phyloP scores from a whole-genome alignment of 2,113 vertebrate genomes.

The Leptosomus discolor region DNA sequence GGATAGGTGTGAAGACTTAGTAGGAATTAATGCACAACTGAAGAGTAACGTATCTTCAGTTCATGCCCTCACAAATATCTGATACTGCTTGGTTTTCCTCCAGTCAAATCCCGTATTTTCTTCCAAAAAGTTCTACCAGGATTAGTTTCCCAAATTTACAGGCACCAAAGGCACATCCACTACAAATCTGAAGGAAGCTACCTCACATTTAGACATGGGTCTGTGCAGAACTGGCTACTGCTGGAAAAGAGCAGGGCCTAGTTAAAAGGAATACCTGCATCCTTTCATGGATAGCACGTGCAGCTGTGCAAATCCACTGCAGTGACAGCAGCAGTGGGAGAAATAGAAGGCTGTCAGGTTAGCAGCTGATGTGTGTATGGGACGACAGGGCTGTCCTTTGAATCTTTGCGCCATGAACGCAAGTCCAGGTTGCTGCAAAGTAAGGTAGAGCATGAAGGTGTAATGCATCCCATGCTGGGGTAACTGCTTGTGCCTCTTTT shows the following conservation, averaged over 20 bases:
- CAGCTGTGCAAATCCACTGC: not conserved
- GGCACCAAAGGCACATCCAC: not conserved
- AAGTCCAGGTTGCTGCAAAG: not conserved
- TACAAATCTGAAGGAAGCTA: not conserved
- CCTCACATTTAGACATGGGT: rapidly evolving
- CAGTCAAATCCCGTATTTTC: not conserved
- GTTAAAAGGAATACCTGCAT: not conserved
- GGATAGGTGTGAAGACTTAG: not conserved
- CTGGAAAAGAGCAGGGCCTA: not conserved
- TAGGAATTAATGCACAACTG: not conserved
- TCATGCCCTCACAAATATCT: not conserved
- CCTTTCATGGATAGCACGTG: not conserved
- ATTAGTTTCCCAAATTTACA: not conserved
- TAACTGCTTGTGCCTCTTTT: not conserved
- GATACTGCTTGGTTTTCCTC: not conserved
- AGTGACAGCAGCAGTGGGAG: not conserved
- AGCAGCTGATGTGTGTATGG: not conserved
- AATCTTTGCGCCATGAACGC: not conserved
- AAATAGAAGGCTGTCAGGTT: not conserved
- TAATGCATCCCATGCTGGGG: not conserved
- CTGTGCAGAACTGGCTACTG: not conserved
- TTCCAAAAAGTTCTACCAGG: not conserved
- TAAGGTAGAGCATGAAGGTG: rapidly evolving
- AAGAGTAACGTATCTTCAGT: not conserved
- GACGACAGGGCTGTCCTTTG: not conserved